Percentiles rank a stretch among this genome's conserved stretches.
Evolutionary conservation across 2,888 invertebrate genomes (phyloP).

Genomic region (Ophion obscuratus): DNA sequence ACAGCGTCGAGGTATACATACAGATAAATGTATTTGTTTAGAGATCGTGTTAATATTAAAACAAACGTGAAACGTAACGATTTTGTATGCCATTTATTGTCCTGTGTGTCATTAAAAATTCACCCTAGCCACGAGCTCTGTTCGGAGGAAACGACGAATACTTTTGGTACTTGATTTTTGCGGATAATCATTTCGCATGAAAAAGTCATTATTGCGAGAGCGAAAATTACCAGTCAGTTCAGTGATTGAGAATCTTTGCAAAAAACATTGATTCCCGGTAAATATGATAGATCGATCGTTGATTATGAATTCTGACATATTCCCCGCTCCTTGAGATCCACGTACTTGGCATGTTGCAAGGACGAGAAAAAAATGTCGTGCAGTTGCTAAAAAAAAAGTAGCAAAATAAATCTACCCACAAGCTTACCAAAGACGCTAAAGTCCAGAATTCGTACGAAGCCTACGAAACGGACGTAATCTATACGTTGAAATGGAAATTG

Average conservation of each 20-base stretch:
- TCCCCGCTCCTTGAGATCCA: not conserved
- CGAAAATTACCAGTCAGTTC: not conserved
- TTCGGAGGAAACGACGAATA: not conserved
- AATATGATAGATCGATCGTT: not conserved
- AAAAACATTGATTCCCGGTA: not conserved
- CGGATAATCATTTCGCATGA: not conserved
- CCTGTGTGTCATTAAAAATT: not conserved
- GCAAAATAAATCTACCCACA: not conserved
- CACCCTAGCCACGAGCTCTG: not conserved
- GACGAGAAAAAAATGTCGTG: too few relatives aligned
- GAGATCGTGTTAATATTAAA: constrained; percentile 62
- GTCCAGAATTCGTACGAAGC: not conserved
- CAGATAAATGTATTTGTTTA: constrained; percentile 56
- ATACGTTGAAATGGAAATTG: not conserved
- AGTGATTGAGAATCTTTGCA: not conserved
- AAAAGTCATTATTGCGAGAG: not conserved
- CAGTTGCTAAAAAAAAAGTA: not conserved
- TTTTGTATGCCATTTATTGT: constrained; percentile 47
- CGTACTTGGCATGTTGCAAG: not conserved
- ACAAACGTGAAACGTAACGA: constrained; percentile 58
- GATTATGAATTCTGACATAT: not conserved
- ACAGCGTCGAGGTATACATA: constrained; percentile 63
- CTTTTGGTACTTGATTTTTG: not conserved
- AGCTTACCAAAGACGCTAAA: not conserved
- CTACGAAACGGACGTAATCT: not conserved